Base-by-base conservation (phyloP, 2,797 vertebrate genomes). In the Tenualosa ilisha region DNA sequence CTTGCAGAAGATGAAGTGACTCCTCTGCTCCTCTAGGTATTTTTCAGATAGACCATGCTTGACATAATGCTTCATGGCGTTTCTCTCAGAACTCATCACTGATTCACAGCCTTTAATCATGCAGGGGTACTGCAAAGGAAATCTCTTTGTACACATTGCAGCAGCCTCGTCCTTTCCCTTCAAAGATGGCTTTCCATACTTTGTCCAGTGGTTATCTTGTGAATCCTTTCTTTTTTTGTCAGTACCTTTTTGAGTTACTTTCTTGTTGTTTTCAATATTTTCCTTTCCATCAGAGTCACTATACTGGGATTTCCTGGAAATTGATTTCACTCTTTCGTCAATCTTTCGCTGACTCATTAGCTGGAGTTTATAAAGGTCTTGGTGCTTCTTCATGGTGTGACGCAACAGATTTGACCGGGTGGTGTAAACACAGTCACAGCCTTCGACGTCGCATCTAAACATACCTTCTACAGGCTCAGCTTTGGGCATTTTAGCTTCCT, bases 91-190 rank as follows among this genome's bases (percentile, higher is more conserved):
- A 63, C 96, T 97, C 89, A 97, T 96, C 61, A 99, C 97, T 0
- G 96, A 97, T 0, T 97, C 96, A 13, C 98, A 99, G 3, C 97
- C 97, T 89, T 98, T 97, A 87, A 99, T 97, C 98, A 99, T 99
- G 88, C 98, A 99, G 0, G 98, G 98, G 89, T 98, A 99, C 12
- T 99, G 98, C 22, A 97, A 93, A 46, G 96, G 94, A 90, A 95
- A 96, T 54, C 92, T 95, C 89, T 96, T 98, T 0, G 96, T 97
- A 91, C 98, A 99, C 91, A 99, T 95, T 0, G 96, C 95, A 3
- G 97, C 93, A 6, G 98, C 98, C 68, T 97, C 97, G 0, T 95
- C 96, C 88, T 96, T 97, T 37, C 96, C 91, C 92, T 99, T 99
- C 90, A 99, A 94, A 6, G 96, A 95, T 85, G 96, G 98, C 91